Conservation (phyloP, 2,797 vertebrate species). For the Sebastiscus albofasciatus region DNA sequence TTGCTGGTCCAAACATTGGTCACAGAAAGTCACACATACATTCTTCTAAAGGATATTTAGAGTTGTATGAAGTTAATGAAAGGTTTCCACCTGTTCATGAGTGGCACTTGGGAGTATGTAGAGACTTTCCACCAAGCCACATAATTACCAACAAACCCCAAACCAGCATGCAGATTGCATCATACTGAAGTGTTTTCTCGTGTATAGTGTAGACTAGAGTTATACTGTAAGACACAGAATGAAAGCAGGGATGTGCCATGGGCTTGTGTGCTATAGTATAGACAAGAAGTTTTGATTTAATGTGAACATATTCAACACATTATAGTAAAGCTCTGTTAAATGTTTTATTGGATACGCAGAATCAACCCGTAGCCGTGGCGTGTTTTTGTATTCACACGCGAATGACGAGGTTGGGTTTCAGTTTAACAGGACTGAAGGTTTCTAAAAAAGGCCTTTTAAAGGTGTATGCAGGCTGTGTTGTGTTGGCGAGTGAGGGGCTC, state of each 20-base stretch:
- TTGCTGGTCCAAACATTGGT: conserved; percentile 1
- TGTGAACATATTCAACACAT: neutral
- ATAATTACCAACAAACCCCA: conserved; percentile 28
- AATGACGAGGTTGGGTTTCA: conserved; percentile 20
- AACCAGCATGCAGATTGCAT: conserved; percentile 30
- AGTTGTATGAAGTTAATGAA: conserved; percentile 6
- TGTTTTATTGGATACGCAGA: neutral
- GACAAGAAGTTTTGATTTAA: neutral
- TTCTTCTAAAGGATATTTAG: neutral
- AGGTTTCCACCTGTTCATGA: conserved; percentile 46
- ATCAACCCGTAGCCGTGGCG: neutral
- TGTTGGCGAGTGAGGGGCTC: conserved; percentile 62
- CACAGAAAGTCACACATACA: conserved; percentile 1
- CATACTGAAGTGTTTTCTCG: conserved; percentile 27
- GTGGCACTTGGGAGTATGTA: neutral
- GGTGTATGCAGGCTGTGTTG: conserved; percentile 59
- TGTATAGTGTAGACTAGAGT: neutral
- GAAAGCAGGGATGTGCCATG: neutral
- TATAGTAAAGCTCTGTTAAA: neutral
- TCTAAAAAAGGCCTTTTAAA: conserved; percentile 50
- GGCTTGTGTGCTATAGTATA: neutral
- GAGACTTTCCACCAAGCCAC: conserved; percentile 17
- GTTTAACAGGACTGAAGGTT: neutral
- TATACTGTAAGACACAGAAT: conserved; percentile 13
- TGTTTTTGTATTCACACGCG: conserved; percentile 18